These are phyloP conservation scores for Muscina levida DNA, from an alignment of 2,888 invertebrate genomes.

Conservation along the genomic window DNA sequence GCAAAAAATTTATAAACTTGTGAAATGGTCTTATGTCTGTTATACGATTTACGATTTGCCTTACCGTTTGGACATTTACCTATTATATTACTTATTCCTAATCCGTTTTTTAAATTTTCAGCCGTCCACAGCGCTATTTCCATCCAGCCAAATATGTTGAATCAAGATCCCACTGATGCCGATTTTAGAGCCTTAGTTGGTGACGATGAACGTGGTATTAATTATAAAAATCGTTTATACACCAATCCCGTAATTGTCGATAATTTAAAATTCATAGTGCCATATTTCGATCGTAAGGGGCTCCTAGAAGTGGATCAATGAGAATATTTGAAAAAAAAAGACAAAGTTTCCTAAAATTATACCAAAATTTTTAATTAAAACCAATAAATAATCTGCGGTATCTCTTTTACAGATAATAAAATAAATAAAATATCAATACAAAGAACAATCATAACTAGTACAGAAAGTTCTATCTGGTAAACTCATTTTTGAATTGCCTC, in stretches of 20 bases:
- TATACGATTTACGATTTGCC: too few relatives aligned
- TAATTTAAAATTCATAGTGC: conserved; percentile 75
- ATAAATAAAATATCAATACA: too few relatives aligned
- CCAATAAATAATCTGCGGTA: too few relatives aligned
- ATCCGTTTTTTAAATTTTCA: conserved; percentile 53
- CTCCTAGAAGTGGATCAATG: conserved; percentile 75
- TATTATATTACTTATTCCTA: neutral
- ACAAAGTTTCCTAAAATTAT: too few relatives aligned
- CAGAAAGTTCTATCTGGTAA: too few relatives aligned
- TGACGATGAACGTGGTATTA: conserved; percentile 75
- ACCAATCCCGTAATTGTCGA: conserved; percentile 74
- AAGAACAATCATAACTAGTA: too few relatives aligned
- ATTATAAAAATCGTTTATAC: conserved; percentile 75
- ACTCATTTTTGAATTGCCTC: too few relatives aligned
- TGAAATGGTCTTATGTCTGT: too few relatives aligned
- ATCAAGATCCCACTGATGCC: conserved; percentile 76
- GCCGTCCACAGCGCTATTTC: conserved; percentile 75
- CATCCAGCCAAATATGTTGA: conserved; percentile 77
- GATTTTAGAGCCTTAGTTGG: conserved; percentile 77
- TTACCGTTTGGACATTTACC: neutral
- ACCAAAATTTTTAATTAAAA: too few relatives aligned
- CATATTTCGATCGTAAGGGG: conserved; percentile 76
- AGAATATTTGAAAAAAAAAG: too few relatives aligned
- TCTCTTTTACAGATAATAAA: too few relatives aligned
- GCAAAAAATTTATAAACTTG: too few relatives aligned